Evolutionary conservation across 2,797 vertebrate species (phyloP), one percentile per base, ranked within the genome.

Genomic region (Naso thynnoides): DNA sequence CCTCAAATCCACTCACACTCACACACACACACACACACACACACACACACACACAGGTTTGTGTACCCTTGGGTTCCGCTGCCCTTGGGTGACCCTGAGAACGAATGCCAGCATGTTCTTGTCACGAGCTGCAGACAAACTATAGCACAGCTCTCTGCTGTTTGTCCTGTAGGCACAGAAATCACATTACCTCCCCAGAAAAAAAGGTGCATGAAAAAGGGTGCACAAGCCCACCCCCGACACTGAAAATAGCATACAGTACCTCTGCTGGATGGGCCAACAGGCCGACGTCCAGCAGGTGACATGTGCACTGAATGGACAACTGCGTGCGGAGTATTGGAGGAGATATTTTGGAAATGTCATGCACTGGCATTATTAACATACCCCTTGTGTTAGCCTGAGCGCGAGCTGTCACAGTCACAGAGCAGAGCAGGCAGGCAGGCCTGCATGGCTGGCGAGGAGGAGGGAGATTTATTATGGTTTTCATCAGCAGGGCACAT

Each of bases 311-410:
- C 8, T 6, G 38, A 77, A 54, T 50, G 70, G 88, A 87, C 87
- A 81, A 73, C 76, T 67, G 86, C 74, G 80, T 47, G 53, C 29
- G 33, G 63, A 84, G 77, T 15, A 73, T 26, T 6, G 60, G 42
- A 53, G 55, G 76, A 87, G 73, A 79, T 85, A 86, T 88, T 89
- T 84, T 82, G 67, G 70, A 90, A 85, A 88, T 84, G 86, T 85
- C 86, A 87, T 38, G 86, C 77, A 45, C 75, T 54, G 66, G 56
- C 65, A 76, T 90, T 88, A 85, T 85, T 79, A 86, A 47, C 88
- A 83, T 78, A 70, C n/a, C 69, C 60, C 53, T 68, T 52, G 72
- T 82, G 86, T 64, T 72, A 24, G 81, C 26, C 33, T 70, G 74
- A 33, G 47, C 48, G 63, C 16, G 13, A 14, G n/a, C 81, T 73